These are phyloP conservation scores for Clusia tigrina DNA, from an alignment of 2,888 invertebrate species.

Conservation along the genomic window DNA sequence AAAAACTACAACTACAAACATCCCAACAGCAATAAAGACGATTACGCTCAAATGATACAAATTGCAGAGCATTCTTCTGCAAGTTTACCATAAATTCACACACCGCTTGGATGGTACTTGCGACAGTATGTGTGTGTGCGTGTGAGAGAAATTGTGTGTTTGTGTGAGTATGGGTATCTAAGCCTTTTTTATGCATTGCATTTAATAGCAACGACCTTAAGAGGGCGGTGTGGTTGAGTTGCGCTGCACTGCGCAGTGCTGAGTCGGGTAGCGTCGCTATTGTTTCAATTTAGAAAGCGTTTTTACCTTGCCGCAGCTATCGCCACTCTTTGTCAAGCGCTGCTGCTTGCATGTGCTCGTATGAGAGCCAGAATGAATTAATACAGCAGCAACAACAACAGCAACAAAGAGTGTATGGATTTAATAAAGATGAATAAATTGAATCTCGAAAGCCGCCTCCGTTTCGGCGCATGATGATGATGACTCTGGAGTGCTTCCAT, in stretches of 20 bases:
- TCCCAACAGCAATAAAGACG: too few relatives aligned
- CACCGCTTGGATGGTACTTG: not conserved
- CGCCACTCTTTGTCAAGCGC: constrained; percentile 7
- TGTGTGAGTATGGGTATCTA: not conserved
- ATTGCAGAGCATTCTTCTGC: too few relatives aligned
- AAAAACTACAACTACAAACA: too few relatives aligned
- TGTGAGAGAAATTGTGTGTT: too few relatives aligned
- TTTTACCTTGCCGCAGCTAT: constrained; percentile 5
- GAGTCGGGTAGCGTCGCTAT: not conserved
- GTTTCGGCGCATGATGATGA: not conserved
- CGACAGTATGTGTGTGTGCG: not conserved
- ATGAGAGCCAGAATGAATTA: constrained; percentile 18
- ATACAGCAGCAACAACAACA: constrained; percentile 5
- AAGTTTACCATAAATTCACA: too few relatives aligned
- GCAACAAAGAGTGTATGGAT: not conserved
- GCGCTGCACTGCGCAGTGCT: too few relatives aligned
- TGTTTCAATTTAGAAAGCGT: not conserved
- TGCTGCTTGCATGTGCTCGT: constrained; percentile 9
- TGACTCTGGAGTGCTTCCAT: not conserved
- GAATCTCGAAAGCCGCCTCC: not conserved
- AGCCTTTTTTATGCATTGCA: constrained; percentile 17
- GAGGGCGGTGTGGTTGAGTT: not conserved
- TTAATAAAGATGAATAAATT: not conserved
- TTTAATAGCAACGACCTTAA: constrained; percentile 18
- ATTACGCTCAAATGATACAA: too few relatives aligned